Evolutionary conservation across 2,797 vertebrate species (phyloP), one percentile per base, ranked within the genome.

Genomic region (Labeo calbasu): DNA sequence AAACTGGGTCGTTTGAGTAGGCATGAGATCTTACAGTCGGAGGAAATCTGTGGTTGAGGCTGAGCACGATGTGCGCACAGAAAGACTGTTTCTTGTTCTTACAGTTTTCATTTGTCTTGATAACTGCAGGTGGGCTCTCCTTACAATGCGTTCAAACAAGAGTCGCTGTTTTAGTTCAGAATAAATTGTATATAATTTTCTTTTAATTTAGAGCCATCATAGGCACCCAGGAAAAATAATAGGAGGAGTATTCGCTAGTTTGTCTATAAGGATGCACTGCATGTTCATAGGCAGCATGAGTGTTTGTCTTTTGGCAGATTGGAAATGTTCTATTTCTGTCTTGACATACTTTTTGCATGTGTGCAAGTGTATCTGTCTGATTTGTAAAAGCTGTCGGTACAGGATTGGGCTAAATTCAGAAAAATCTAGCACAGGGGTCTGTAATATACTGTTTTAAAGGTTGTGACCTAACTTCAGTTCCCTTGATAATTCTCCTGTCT

Each of bases 1-100:
- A 94, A 95, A 95, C 91, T 95, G 93, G 93, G 94, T 94, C 92
- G 91, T 91, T 85, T 84, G 83, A 90, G 90, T 84, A 91, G 91
- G 90, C 89, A 84, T 77, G 88, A 88, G 90, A 92, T 91, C 92
- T 89, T 88, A 40, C 86, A 92, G 90, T 87, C 87, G 43, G 87
- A 89, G 88, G 86, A 46, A 68, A 88, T 88, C 63, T 69, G 63
- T 11, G 53, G 82, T 21, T 5, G 82, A 77, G 12, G 63, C 40
- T 83, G 13, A 59, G 65, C 77, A 83, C 73, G 61, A 50, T 69
- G 51, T 51, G 36, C 12, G 43, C 48, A 46, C 12, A 59, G 32
- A 83, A 46, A 57, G 21, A 23, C 48, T 66, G 57, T 83, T 83
- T 77, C 5, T 1, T 75, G 36, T 40, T 48, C 50, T 46, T 25